Evolutionary conservation across 2,797 vertebrate genomes (phyloP), one percentile per base, ranked within the genome.

Genomic region (Sebastes vulpes): DNA sequence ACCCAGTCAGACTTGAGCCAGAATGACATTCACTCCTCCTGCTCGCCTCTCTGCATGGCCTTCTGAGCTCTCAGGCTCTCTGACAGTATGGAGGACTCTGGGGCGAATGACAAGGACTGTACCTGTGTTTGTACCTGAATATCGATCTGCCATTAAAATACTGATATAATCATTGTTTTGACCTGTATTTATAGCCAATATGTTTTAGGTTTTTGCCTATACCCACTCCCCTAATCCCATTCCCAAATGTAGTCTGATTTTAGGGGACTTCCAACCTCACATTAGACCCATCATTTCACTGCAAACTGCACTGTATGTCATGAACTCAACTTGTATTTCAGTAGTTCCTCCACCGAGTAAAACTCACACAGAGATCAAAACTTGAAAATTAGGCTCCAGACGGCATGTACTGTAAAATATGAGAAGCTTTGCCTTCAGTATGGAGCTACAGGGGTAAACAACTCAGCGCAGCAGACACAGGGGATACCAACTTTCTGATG

Each of bases 1-100:
- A 87, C 26, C 59, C 81, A 92, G 89, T 89, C 83, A 87, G 68
- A 85, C 84, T 91, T 75, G 76, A 93, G 83, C 81, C 73, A 74
- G 81, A 79, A 85, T 89, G 82, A 92, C 87, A 91, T 83, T 74
- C 69, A 69, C 76, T 77, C 79, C 72, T 85, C 77, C 78, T 52
- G 58, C 70, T 80, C 70, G 73, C 68, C 72, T 79, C 75, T 79
- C 46, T 60, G 38, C 65, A 57, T 21, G 66, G 66, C 68, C 65
- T 25, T 65, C 60, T 65, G 46, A 75, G 69, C 77, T 63, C 77
- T 72, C 61, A n/a, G 56, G 32, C 60, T 48, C 70, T 76, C 63
- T 46, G 69, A 38, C 63, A 65, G 52, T 12, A 53, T 2, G n/a
- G 6, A 32, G 52, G 16, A 70, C 16, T 28, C 20, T 26, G 38